Conservation (phyloP, 1,140 invertebrate genomes). For the Heliconius congener region DNA sequence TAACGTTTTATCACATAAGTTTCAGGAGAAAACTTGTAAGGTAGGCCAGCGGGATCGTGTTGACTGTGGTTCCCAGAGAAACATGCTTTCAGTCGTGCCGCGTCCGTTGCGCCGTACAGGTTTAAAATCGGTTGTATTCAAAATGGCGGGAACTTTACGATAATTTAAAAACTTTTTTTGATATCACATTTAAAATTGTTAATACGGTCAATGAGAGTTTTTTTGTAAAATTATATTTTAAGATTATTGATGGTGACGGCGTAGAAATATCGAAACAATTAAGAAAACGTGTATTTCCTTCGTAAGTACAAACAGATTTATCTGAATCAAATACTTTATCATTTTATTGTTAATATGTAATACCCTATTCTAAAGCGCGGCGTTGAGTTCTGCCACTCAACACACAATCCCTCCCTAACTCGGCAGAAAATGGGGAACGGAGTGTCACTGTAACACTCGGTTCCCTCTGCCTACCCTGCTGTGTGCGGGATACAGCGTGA, state of each 20-base stretch:
- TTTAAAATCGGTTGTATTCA: conserved; percentile 40
- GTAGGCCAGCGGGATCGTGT: conserved; percentile 70
- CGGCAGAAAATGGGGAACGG: too few relatives aligned
- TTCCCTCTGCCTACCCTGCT: too few relatives aligned
- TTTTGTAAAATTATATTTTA: not conserved
- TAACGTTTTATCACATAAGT: conserved; percentile 31
- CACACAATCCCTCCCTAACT: too few relatives aligned
- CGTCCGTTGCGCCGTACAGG: conserved; percentile 61
- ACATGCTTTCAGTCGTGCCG: conserved; percentile 72
- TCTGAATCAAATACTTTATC: not conserved
- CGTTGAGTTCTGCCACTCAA: too few relatives aligned
- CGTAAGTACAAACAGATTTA: not conserved
- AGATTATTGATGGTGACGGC: not conserved
- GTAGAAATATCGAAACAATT: not conserved
- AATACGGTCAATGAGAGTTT: not conserved
- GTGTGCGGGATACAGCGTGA: too few relatives aligned
- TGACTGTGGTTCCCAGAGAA: conserved; percentile 57
- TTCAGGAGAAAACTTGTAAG: conserved; percentile 70
- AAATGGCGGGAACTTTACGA: conserved; percentile 73
- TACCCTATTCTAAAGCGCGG: not conserved
- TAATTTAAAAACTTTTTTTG: conserved; percentile 31
- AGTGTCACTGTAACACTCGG: too few relatives aligned
- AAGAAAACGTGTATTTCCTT: not conserved
- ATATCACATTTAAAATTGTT: not conserved
- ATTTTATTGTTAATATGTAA: not conserved